These are phyloP conservation scores for Triops longicaudatus DNA, from an alignment of 1,140 invertebrate species.

Conservation along the genomic window DNA sequence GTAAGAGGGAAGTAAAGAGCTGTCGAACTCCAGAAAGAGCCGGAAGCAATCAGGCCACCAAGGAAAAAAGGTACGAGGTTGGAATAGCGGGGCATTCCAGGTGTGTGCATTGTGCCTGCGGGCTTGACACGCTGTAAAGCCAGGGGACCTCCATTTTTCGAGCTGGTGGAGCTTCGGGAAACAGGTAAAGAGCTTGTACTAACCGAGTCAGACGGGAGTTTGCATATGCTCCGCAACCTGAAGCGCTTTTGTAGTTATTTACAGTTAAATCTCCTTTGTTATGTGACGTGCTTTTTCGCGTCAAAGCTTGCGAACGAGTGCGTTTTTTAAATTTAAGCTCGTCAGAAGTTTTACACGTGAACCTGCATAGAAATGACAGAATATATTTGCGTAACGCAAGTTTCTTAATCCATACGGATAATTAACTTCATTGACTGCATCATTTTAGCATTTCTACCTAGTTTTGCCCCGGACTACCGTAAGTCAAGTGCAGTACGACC, in stretches of 20 bases:
- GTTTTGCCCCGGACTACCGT: too few relatives aligned
- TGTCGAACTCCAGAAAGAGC: background rate
- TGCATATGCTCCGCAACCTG: background rate
- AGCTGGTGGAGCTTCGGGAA: background rate
- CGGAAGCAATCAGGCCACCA: background rate
- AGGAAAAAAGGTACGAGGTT: background rate
- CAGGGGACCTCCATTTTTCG: background rate
- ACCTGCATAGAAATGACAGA: too few relatives aligned
- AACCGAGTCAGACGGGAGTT: background rate
- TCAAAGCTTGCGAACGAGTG: background rate
- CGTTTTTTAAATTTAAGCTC: background rate
- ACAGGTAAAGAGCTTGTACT: background rate
- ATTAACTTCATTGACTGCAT: too few relatives aligned
- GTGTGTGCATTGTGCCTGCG: constrained; percentile 3
- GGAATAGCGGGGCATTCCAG: background rate
- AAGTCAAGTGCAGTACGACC: too few relatives aligned
- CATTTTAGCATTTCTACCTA: too few relatives aligned
- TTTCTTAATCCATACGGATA: too few relatives aligned
- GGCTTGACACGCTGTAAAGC: background rate
- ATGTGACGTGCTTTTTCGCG: background rate
- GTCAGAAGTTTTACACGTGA: background rate
- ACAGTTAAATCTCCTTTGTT: background rate
- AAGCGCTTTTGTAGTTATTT: background rate
- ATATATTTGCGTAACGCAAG: too few relatives aligned
- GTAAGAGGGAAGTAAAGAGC: background rate